Base-by-base conservation (phyloP, 2,113 vertebrate genomes). In the Oncorhynchus kisutch region DNA sequence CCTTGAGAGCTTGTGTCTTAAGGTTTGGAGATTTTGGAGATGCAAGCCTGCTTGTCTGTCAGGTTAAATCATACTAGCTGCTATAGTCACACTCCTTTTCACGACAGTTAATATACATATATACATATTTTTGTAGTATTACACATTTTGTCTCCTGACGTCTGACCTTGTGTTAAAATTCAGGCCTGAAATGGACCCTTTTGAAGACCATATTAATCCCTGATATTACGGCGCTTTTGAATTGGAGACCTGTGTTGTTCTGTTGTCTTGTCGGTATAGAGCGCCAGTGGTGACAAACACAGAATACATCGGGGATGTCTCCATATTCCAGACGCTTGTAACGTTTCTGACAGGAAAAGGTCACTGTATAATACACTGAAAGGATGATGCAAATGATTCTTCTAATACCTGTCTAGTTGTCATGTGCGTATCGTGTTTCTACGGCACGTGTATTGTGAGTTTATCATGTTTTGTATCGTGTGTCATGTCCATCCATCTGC, bases 261-360 rank as follows among this genome's bases (percentile, higher is more conserved):
- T 54, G 51, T 54, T 54, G 51, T 4, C 51, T 54, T 54, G 12
- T 18, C 18, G 51, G 51, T 14, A 18, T 18, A 45, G 39, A 45
- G 51, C 16, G 12, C 49, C 20, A 7, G n/a, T 22, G 24, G 54
- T 57, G 18, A 20, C 54, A 57, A 57, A 57, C 14, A 20, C 14
- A 57, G 54, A 57, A 18, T 57, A 57, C 20, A 20, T 20, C 18
- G 6, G 54, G 13, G 54, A 57, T 57, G 54, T 57, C 45, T 71
- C 14, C 24, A 29, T 25, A 73, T 70, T 22, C 62, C 45, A 57
- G 51, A 13, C 5, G 16, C 51, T 18, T 57, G 51, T 57, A 57
- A 60, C 59, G 34, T 71, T 22, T 67, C 45, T 73, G 79, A 70
- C 49, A 54, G 67, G 25, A 78, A 78, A 81, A 84, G 76, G 82